Evolutionary conservation across 1,140 invertebrate species (phyloP).

Genomic region (Eriosoma lanigerum): DNA sequence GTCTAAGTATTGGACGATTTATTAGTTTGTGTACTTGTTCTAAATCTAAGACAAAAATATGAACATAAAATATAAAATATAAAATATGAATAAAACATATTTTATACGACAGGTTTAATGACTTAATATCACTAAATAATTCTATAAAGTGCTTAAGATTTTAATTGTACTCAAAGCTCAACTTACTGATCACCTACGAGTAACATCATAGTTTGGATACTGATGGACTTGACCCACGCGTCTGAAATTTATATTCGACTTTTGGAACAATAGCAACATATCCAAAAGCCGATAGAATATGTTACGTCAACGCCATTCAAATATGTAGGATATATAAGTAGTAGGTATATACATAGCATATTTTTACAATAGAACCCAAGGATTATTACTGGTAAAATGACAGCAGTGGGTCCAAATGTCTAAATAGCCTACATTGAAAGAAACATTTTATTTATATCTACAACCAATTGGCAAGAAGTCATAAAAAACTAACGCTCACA

Average conservation of each 20-base stretch:
- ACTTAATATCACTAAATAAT: conserved; percentile 10
- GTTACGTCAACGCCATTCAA: conserved; percentile 37
- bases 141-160: conserved; percentile 29
- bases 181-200: conserved; percentile 47
- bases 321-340: conserved; percentile 8
- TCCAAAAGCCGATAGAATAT: conserved; percentile 30
- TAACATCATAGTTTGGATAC: conserved; percentile 34
- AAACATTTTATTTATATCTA: conserved; percentile 42
- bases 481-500: conserved; percentile 21
- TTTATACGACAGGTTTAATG: not conserved
- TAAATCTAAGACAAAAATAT: conserved; percentile 51
- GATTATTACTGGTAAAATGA: conserved; percentile 29
- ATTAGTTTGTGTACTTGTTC: conserved; percentile 49
- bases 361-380: conserved; percentile 13
- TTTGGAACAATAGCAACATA: conserved; percentile 37
- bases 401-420: conserved; percentile 32
- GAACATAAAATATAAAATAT: too few relatives aligned
- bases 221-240: conserved; percentile 23
- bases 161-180: conserved; percentile 37
- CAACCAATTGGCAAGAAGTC: conserved; percentile 30
- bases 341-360: not conserved
- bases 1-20: conserved; percentile 31
- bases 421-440: conserved; percentile 43
- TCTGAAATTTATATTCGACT: conserved; percentile 40
- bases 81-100: conserved; percentile 15